Evolutionary conservation across 2,888 invertebrate genomes (phyloP).

Genomic region (Scrobipalpa costella): DNA sequence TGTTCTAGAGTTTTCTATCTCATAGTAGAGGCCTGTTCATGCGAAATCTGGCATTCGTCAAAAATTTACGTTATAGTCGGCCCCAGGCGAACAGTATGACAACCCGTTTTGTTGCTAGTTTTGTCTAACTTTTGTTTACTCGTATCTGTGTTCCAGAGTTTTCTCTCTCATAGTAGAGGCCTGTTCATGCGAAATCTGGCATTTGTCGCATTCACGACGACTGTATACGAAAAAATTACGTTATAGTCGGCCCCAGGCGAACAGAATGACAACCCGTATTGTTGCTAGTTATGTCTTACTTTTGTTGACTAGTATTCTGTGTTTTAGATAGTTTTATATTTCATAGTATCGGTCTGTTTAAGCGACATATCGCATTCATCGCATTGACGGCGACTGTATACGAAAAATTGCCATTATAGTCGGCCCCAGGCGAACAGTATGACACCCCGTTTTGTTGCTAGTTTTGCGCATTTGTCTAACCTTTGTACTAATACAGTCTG

Average conservation of each 20-base stretch:
- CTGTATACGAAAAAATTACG: constrained; percentile 79
- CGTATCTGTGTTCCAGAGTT: too few species aligned
- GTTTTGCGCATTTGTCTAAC: background rate
- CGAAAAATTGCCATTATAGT: constrained; percentile 76
- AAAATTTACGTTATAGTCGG: constrained; percentile 74
- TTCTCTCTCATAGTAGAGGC: too few species aligned
- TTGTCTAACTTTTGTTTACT: too few species aligned
- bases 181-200: too few species aligned
- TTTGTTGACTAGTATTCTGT: too few species aligned
- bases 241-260: constrained; percentile 56
- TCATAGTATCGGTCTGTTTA: constrained; percentile 75
- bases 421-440: constrained; percentile 50
- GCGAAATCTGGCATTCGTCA: constrained; percentile 74
- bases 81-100: constrained; percentile 47
- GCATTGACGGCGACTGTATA: constrained; percentile 68
- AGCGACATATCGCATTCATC: constrained; percentile 74
- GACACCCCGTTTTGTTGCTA: constrained; percentile 26
- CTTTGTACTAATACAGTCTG: background rate
- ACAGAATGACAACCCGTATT: constrained; percentile 40
- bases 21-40: constrained; percentile 58
- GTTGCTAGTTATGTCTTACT: constrained; percentile 15
- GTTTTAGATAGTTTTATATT: too few species aligned
- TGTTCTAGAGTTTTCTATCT: background rate
- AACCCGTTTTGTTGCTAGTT: constrained; percentile 23
- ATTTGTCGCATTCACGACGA: too few species aligned